Base-by-base conservation (phyloP, 1,140 invertebrate genomes). In the Battus philenor region DNA sequence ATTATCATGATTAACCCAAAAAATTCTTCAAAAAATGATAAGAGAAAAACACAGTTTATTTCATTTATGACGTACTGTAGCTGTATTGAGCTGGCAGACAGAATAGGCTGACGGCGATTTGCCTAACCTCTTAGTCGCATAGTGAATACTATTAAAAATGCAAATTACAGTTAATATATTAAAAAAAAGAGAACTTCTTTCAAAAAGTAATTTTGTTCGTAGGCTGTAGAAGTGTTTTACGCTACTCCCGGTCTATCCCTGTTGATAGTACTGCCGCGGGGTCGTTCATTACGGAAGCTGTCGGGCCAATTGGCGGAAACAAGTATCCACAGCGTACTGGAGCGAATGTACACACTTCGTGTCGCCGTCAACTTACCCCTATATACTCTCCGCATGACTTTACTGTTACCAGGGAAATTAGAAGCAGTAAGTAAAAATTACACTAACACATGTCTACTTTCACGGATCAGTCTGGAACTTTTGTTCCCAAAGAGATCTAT, bases 351-450 rank as follows among this genome's bases (percentile, higher is more conserved):
- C 1, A 34, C 41, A 0, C 50, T 59, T 34, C 60, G 80, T 0
- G 36, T 80, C 2, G 76, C 68, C 1, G 66, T 64, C 6, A 68
- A 59, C 1, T 9, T 84, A 5, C 80, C 80, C 0, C 54, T 80
- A 5, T 84, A 77, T 39, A 84, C 80, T 0, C 53, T 84, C 5
- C 68, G 80, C 7, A 84, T 82, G 77, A 82, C 76, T 0, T 50
- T 84, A 10, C 45, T 84, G 3, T 47, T 84, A 27, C 76, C 72
- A 1, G 66, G 62, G 12, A 84, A 81, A 68, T 52, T 84, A 20
- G 29, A 70, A 58, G 36, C 50, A 50, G 77, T 84, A 64, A 54
- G 63, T 63, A 32, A n/a, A n/a, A n/a, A n/a, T n/a, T n/a, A n/a
- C n/a, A n/a, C n/a, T n/a, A n/a, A n/a, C n/a, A n/a, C n/a, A n/a